phyloP scores from a whole-genome alignment of 2,888 invertebrate genomes.

The Melanotus villosus region DNA sequence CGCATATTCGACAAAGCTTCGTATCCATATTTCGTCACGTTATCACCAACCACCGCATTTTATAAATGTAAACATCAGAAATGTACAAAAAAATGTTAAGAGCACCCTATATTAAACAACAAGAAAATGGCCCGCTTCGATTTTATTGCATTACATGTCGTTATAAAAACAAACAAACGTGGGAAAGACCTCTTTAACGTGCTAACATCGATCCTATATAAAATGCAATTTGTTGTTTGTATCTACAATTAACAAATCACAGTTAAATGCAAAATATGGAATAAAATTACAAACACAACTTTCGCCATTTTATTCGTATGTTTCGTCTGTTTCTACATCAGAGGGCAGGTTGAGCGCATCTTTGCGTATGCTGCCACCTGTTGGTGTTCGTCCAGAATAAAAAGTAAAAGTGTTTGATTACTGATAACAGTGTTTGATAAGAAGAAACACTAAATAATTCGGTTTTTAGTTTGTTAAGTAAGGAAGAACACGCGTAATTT shows the following conservation, averaged over 20 bases:
- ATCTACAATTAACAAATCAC: neutral
- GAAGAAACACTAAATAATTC: too few species aligned
- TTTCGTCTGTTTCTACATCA: constrained; percentile 2
- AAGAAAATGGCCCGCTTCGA: constrained; percentile 35
- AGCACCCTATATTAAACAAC: constrained; percentile 48
- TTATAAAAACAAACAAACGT: neutral
- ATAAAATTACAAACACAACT: constrained; percentile 57
- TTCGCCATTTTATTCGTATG: constrained; percentile 55
- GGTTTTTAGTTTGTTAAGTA: too few species aligned
- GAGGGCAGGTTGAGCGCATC: too few species aligned
- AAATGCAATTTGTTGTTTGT: neutral
- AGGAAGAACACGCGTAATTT: too few species aligned
- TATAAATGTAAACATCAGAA: constrained; percentile 20
- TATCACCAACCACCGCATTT: constrained; percentile 27
- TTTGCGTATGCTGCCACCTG: too few species aligned
- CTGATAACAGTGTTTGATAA: too few species aligned
- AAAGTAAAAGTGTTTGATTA: too few species aligned
- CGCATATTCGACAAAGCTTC: constrained; percentile 66
- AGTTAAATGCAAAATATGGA: constrained; percentile 36
- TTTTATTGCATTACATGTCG: constrained; percentile 33
- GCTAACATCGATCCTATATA: neutral
- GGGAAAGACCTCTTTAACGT: neutral
- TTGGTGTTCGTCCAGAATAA: too few species aligned
- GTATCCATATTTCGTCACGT: constrained; percentile 59
- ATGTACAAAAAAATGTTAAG: constrained; percentile 20